Conservation (phyloP, 1,140 invertebrate genomes). For the Bombus ignitus region DNA sequence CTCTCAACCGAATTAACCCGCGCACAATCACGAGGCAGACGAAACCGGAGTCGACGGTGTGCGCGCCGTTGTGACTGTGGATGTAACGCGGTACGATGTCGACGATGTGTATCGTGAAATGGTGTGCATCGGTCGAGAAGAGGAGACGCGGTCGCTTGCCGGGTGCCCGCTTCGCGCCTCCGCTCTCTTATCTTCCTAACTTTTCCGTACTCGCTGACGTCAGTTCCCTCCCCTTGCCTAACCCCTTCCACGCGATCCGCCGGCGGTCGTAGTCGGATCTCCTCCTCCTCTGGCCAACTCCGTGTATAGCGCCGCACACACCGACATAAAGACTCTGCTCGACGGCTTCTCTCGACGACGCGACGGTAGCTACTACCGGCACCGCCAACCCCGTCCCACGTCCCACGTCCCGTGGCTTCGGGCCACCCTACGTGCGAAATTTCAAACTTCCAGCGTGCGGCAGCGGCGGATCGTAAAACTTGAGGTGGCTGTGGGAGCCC, state of each 20-base stretch:
- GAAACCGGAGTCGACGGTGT: conserved; percentile 38
- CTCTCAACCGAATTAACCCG: conserved; percentile 43
- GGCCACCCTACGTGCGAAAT: conserved; percentile 71
- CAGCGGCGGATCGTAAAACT: conserved; percentile 74
- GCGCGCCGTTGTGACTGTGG: not conserved
- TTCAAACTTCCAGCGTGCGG: conserved; percentile 71
- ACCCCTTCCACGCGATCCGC: not conserved
- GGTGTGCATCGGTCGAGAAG: not conserved
- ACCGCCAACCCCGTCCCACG: not conserved
- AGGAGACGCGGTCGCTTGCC: not conserved
- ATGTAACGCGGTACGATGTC: not conserved
- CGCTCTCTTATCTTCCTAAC: conserved; percentile 72
- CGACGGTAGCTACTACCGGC: not conserved
- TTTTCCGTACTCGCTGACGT: conserved; percentile 71
- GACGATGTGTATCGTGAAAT: not conserved
- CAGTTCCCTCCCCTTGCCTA: conserved; percentile 28
- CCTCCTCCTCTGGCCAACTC: conserved; percentile 5
- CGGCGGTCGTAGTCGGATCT: conserved; percentile 27
- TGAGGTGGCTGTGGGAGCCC: conserved; percentile 67
- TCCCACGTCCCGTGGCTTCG: conserved; percentile 31
- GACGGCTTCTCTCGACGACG: conserved; percentile 42
- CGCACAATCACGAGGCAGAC: conserved; percentile 63
- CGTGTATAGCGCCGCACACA: not conserved
- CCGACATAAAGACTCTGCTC: conserved; percentile 3
- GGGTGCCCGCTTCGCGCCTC: conserved; percentile 54